phyloP scores from a whole-genome alignment of 2,113 vertebrate genomes.

The Oncorhynchus kisutch region DNA sequence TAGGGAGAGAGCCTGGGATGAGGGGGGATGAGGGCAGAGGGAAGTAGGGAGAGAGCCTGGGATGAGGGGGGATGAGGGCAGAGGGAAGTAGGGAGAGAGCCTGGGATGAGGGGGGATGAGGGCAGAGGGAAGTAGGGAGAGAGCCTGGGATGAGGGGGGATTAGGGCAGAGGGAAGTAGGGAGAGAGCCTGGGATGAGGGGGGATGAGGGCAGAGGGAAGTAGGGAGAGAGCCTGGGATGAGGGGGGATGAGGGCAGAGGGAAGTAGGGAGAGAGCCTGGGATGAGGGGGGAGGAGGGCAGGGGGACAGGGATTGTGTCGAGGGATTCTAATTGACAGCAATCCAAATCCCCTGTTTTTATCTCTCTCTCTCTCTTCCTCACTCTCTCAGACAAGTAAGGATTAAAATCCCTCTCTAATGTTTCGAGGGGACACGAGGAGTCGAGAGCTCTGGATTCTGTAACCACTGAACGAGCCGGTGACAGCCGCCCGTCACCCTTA shows the following conservation, averaged over 20 bases:
- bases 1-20: too few relatives aligned
- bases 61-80: too few relatives aligned
- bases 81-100: too few relatives aligned
- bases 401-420: conserved; percentile 50
- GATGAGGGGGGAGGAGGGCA: not conserved
- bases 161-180: too few relatives aligned
- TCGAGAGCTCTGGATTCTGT: too few relatives aligned
- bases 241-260: not conserved
- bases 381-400: conserved; percentile 43
- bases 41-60: too few relatives aligned
- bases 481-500: not conserved
- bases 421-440: too few relatives aligned
- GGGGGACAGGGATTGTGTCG: conserved; percentile 45
- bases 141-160: not conserved
- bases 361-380: conserved; percentile 9
- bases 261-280: not conserved
- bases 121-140: not conserved
- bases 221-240: not conserved
- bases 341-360: conserved; percentile 57
- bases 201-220: not conserved
- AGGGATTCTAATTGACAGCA: conserved; percentile 73
- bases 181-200: too few relatives aligned
- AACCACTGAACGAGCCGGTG: not conserved
- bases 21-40: too few relatives aligned
- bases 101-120: too few relatives aligned